Conservation (phyloP, 23 tunicate species). For the Phallusia fumigata region DNA sequence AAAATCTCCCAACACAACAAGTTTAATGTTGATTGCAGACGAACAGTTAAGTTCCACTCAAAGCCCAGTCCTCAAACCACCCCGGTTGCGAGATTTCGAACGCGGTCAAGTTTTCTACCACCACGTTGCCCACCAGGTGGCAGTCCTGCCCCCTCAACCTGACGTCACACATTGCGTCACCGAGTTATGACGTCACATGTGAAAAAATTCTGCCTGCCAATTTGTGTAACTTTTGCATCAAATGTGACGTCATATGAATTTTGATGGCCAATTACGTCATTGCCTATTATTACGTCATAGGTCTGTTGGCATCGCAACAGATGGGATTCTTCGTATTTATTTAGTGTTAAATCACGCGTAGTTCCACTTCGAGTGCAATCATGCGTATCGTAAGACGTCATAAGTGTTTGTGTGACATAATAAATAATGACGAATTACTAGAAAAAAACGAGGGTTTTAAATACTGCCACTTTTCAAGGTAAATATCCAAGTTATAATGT, state of each 20-base stretch:
- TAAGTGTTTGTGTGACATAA: neutral
- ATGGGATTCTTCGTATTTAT: too few species aligned
- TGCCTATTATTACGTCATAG: too few species aligned
- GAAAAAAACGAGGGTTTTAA: too few species aligned
- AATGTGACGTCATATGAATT: neutral
- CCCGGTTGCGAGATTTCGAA: constrained; percentile 50
- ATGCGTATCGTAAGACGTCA: neutral
- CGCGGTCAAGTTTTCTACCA: constrained; percentile 53
- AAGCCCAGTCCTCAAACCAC: constrained; percentile 94
- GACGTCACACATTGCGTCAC: neutral
- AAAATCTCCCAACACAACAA: neutral
- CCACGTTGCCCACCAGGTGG: constrained; percentile 50
- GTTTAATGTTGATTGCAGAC: constrained; percentile 25
- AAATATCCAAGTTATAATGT: too few species aligned
- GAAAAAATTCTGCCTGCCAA: too few species aligned
- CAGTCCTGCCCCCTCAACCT: constrained; percentile 20
- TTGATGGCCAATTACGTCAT: too few species aligned
- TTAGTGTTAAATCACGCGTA: neutral
- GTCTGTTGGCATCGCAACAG: too few species aligned
- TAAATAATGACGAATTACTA: too few species aligned
- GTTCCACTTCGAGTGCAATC: neutral
- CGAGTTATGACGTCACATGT: constrained; percentile 8
- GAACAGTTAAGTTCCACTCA: constrained; percentile 79
- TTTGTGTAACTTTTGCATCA: too few species aligned
- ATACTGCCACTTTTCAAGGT: too few species aligned